Percentiles rank a stretch among this genome's conserved stretches.
phyloP scores from a whole-genome alignment of 2,888 invertebrate genomes.

The Hermodice carunculata region DNA sequence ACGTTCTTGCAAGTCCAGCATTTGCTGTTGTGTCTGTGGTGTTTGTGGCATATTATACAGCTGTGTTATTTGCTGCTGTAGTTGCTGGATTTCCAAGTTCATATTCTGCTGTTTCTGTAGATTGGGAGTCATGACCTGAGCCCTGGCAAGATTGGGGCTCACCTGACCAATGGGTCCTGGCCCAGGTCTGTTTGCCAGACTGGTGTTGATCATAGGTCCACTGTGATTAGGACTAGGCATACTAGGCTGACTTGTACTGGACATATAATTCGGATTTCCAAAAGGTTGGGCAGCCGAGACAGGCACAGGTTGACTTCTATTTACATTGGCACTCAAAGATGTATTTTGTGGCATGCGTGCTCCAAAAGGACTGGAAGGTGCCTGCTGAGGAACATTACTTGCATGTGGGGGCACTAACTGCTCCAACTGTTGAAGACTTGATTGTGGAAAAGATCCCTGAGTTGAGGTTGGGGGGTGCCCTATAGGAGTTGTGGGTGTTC shows the following conservation, averaged over 20 bases:
- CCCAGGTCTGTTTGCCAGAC: constrained; percentile 3
- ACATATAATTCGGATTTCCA: no score
- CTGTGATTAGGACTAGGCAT: neutral
- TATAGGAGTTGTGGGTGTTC: constrained; percentile 20
- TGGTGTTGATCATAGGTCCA: constrained; percentile 22
- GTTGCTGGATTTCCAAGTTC: constrained; percentile 50
- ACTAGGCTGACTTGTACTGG: neutral
- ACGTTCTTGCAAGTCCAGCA: constrained; percentile 62
- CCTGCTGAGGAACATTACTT: neutral
- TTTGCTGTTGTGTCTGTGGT: constrained; percentile 61
- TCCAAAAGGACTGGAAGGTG: constrained; percentile 10
- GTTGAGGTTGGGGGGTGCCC: constrained; percentile 34
- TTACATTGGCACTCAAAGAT: no score
- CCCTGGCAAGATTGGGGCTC: constrained; percentile 40
- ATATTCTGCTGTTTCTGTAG: constrained; percentile 39
- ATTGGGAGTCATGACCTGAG: constrained; percentile 14
- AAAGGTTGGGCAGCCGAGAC: no score
- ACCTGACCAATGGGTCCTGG: constrained; percentile 39
- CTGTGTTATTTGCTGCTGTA: constrained; percentile 62
- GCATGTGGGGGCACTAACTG: constrained; percentile 19
- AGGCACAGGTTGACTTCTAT: no score
- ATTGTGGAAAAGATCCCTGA: constrained; percentile 50
- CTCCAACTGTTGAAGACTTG: constrained; percentile 44
- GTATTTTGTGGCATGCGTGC: no score
- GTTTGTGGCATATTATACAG: constrained; percentile 60